phyloP scores from a whole-genome alignment of 2,113 vertebrate genomes.

The Climacteris rufus region DNA sequence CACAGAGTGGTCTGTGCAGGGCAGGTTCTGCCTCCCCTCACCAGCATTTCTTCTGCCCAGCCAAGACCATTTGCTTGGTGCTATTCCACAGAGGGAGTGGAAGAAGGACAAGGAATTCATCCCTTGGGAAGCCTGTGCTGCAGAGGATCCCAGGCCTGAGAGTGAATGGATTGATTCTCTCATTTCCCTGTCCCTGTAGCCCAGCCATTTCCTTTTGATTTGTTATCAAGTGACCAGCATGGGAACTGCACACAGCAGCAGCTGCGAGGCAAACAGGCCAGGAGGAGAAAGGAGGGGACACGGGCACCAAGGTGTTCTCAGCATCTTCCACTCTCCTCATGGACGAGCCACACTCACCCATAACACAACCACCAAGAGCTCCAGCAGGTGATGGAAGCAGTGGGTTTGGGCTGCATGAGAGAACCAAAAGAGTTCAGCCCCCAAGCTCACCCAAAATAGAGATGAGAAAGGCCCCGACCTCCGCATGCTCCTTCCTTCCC shows the following conservation, averaged over 20 bases:
- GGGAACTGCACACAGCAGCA: background rate
- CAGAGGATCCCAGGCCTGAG: background rate
- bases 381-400: background rate
- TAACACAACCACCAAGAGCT: background rate
- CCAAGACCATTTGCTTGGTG: fast-evolving
- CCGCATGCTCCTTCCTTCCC: background rate
- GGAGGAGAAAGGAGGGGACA: background rate
- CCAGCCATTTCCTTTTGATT: background rate
- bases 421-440: background rate
- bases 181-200: background rate
- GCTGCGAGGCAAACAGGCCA: background rate
- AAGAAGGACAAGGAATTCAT: background rate
- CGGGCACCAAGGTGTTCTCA: too few relatives aligned
- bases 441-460: background rate
- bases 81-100: background rate
- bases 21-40: background rate
- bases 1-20: background rate
- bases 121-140: background rate
- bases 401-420: background rate
- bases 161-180: fast-evolving
- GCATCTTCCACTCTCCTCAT: background rate
- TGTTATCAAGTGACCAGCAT: background rate
- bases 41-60: background rate
- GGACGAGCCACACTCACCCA: background rate
- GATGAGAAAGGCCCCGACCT: background rate